These are phyloP conservation scores for Osmerus mordax DNA, from an alignment of 2,113 vertebrate genomes.

Conservation along the genomic window DNA sequence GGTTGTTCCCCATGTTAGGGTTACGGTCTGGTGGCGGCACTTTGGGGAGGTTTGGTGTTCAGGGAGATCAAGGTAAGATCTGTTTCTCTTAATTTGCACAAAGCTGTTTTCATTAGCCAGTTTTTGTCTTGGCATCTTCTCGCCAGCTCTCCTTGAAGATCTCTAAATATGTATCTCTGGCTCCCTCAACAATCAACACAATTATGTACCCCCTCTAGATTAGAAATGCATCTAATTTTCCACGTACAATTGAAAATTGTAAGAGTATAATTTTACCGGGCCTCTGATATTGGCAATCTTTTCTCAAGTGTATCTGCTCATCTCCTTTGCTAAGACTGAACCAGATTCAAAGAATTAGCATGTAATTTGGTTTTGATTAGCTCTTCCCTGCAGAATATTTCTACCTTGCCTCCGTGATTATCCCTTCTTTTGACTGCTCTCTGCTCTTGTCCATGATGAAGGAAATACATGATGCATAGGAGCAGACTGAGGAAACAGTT, in stretches of 20 bases:
- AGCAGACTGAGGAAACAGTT: too few relatives aligned
- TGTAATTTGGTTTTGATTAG: background rate
- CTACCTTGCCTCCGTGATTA: background rate
- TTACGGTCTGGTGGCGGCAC: constrained; percentile 81
- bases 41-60: constrained; percentile 87
- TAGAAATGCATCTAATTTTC: background rate
- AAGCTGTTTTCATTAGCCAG: too few relatives aligned
- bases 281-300: background rate
- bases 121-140: too few relatives aligned
- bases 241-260: background rate
- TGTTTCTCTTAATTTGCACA: too few relatives aligned
- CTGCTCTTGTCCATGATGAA: background rate
- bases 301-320: background rate
- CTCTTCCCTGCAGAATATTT: background rate
- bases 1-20: constrained; percentile 69
- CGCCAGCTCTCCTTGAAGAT: too few relatives aligned
- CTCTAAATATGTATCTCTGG: background rate
- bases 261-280: background rate
- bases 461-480: too few relatives aligned
- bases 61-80: constrained; percentile 84
- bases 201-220: too few relatives aligned
- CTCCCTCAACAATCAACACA: background rate
- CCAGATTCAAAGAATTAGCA: background rate
- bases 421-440: too few relatives aligned
- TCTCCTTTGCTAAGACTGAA: background rate